phyloP scores from a whole-genome alignment of 2,113 vertebrate genomes.

The Bagarius yarrelli region DNA sequence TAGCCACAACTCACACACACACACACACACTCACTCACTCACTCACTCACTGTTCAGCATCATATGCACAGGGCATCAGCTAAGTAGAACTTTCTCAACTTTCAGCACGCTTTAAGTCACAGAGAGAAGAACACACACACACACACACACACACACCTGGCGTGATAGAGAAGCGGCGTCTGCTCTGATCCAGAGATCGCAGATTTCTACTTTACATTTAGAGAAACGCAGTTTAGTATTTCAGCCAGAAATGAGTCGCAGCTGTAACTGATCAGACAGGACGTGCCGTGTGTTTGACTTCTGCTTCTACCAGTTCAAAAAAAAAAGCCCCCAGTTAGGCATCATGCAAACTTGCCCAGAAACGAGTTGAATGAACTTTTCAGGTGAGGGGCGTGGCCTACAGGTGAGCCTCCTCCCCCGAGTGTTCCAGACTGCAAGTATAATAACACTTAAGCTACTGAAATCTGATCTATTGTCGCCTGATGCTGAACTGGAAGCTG shows the following conservation, averaged over 20 bases:
- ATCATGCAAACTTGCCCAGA: not conserved
- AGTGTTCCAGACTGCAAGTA: not conserved
- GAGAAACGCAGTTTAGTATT: not conserved
- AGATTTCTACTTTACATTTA: slow-evolving; percentile 19
- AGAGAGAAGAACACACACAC: slow-evolving; percentile 29
- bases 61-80: slow-evolving; percentile 65
- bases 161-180: not conserved
- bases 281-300: not conserved
- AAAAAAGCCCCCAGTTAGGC: too few species aligned
- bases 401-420: not conserved
- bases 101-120: slow-evolving; percentile 41
- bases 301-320: not conserved
- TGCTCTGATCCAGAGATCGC: not conserved
- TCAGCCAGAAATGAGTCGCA: not conserved
- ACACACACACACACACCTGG: not conserved
- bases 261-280: not conserved
- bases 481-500: not conserved
- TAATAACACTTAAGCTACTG: not conserved
- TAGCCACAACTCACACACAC: not conserved
- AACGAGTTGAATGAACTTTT: not conserved
- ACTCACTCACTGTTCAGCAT: slow-evolving; percentile 47
- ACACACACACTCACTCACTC: too few species aligned
- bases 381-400: not conserved
- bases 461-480: not conserved
- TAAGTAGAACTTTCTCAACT: slow-evolving; percentile 38